Evolutionary conservation across 1,140 invertebrate genomes (phyloP).

Genomic region (Nylanderia fulva): DNA sequence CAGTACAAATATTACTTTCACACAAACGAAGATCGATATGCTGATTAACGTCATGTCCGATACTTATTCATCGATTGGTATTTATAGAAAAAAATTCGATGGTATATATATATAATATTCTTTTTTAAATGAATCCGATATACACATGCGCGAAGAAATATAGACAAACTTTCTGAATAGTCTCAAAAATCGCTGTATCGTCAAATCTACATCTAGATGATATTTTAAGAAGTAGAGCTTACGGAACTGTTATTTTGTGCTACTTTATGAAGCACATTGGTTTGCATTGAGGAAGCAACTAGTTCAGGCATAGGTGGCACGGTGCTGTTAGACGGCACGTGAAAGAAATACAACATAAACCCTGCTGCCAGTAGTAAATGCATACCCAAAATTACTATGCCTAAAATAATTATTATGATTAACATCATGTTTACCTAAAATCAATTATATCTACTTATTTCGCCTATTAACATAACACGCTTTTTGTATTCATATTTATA

Average conservation of each 20-base stretch:
- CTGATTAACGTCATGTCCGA: background rate
- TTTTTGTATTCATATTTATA: background rate
- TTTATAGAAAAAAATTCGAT: background rate
- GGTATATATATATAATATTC: background rate
- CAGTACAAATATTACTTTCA: conserved; percentile 65
- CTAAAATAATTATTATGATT: no score
- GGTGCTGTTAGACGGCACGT: conserved; percentile 79
- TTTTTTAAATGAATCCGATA: conserved; percentile 16
- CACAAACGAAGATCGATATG: conserved; percentile 25
- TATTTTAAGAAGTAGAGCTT: conserved; percentile 9
- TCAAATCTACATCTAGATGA: background rate
- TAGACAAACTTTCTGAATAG: background rate
- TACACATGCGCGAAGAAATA: background rate
- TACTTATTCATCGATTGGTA: conserved; percentile 2
- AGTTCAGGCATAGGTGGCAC: background rate
- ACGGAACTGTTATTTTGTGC: background rate
- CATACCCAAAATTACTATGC: conserved; percentile 90
- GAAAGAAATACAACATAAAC: conserved; percentile 93
- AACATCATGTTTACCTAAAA: conserved; percentile 86
- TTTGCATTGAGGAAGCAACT: background rate
- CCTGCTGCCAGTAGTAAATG: conserved; percentile 94
- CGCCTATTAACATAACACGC: background rate
- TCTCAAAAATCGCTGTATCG: background rate
- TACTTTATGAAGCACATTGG: conserved; percentile 22
- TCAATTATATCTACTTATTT: conserved; percentile 28